Evolutionary conservation across 1,140 invertebrate species (phyloP), one percentile per base, ranked within the genome.

Genomic region (Pinna nobilis): DNA sequence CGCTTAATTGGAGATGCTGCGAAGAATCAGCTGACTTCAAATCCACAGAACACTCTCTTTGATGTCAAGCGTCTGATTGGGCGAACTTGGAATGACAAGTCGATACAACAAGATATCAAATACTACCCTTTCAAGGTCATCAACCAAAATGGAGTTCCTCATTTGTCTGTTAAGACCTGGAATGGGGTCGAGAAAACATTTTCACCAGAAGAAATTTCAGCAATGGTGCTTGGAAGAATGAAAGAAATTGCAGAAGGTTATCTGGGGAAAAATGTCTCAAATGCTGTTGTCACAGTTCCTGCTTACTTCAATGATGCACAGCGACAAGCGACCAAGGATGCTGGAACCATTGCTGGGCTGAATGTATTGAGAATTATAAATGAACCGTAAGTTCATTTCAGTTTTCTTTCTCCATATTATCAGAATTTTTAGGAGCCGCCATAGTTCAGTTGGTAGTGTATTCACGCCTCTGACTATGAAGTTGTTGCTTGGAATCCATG

Each of bases 281-380:
- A 98, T 84, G 97, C 97, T 69, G 97, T 99, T 9, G 96, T 99
- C 18, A 99, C 97, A 1, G 97, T 99, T 1, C 97, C 97, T 3
- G 97, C 97, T 65, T 99, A 99, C 88, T 99, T 99, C 92, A 99
- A 98, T 84, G 97, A 99, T 90, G 97, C 97, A 74, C 97, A 99
- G 90, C 92, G 97, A 90, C 97, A 98, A 90, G 97, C 97, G 1
- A 99, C 97, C 25, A 99, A 99, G 79, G 92, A 93, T 87, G 92
- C 92, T 53, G 92, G 92, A 49, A 87, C 83, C 11, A 93, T 93
- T 82, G 95, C 98, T 77, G 98, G 98, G 71, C 91, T 99, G 44
- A 94, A 94, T 77, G 97, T 99, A 1, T 97, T 99, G 95, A 93
- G 98, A 89, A 99, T 99, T 81, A 99, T 99, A 84, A 99, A 99